Conservation (phyloP, 2,888 invertebrate genomes). For the Gasteruption jaculator region DNA sequence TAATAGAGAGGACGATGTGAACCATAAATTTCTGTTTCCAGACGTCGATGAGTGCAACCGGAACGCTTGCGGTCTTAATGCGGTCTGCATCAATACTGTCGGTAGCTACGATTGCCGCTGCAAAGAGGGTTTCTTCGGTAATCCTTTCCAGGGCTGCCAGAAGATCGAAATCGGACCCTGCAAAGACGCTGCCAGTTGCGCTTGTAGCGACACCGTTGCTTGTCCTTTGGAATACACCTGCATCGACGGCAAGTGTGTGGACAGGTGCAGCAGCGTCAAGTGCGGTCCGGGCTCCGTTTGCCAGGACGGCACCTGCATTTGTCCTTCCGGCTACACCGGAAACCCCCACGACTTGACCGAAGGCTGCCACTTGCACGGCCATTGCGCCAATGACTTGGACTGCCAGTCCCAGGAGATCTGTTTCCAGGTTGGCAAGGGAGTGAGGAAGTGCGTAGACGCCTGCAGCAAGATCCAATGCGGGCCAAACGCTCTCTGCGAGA, state of each 20-base stretch:
- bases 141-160: constrained; percentile 81
- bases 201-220: constrained; percentile 65
- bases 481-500: constrained; percentile 82
- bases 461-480: constrained; percentile 87
- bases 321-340: constrained; percentile 73
- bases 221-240: constrained; percentile 78
- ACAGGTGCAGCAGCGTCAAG: constrained; percentile 69
- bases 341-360: constrained; percentile 66
- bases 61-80: constrained; percentile 78
- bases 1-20: neutral
- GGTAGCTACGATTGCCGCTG: constrained; percentile 90
- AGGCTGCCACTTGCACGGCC: constrained; percentile 72
- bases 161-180: constrained; percentile 68
- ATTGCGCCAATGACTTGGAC: constrained; percentile 76
- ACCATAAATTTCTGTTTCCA: constrained; percentile 27
- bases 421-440: constrained; percentile 74
- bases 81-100: constrained; percentile 84
- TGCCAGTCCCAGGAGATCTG: constrained; percentile 84
- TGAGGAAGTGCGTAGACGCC: constrained; percentile 80
- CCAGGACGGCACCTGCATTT: constrained; percentile 73
- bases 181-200: constrained; percentile 65
- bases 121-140: constrained; percentile 77
- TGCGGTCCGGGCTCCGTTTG: constrained; percentile 83
- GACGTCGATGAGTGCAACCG: constrained; percentile 77
- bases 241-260: constrained; percentile 68